These are phyloP conservation scores for Galeopsomyia nigrocyanea DNA, from an alignment of 2,888 invertebrate genomes.

Conservation along the genomic window DNA sequence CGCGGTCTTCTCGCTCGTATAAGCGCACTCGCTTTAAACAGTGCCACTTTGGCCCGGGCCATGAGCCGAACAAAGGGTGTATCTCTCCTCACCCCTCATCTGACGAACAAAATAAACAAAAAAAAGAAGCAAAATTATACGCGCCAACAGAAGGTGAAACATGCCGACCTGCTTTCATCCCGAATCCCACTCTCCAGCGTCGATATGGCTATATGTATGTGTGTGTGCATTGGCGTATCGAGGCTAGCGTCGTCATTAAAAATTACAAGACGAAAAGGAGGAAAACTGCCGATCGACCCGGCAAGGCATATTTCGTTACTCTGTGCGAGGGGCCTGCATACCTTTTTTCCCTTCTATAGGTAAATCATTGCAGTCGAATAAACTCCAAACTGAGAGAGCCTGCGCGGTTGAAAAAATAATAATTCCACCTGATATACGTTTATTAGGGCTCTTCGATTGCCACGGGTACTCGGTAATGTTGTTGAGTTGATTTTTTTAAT, in stretches of 20 bases:
- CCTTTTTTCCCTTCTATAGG: neutral
- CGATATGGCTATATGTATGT: neutral
- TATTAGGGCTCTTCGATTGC: no score
- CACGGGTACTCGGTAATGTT: no score
- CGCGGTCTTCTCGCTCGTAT: slow-evolving; percentile 17
- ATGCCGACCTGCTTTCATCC: slow-evolving; percentile 29
- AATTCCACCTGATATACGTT: no score
- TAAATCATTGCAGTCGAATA: no score
- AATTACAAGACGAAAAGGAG: slow-evolving; percentile 34
- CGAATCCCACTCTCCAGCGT: neutral
- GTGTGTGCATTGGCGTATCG: slow-evolving; percentile 23
- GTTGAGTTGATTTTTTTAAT: no score
- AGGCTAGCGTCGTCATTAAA: slow-evolving; percentile 39
- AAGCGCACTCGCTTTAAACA: neutral
- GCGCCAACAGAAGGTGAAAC: neutral
- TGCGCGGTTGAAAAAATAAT: no score
- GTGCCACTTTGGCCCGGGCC: neutral
- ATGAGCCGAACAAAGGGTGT: neutral
- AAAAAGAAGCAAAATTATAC: neutral
- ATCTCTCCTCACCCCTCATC: neutral
- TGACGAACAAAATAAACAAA: neutral
- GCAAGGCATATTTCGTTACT: slow-evolving; percentile 17
- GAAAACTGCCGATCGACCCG: slow-evolving; percentile 22
- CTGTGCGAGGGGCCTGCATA: neutral
- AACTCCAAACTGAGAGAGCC: no score